Base-by-base conservation (phyloP, 1,140 invertebrate genomes). In the Nixonia krombeini region DNA sequence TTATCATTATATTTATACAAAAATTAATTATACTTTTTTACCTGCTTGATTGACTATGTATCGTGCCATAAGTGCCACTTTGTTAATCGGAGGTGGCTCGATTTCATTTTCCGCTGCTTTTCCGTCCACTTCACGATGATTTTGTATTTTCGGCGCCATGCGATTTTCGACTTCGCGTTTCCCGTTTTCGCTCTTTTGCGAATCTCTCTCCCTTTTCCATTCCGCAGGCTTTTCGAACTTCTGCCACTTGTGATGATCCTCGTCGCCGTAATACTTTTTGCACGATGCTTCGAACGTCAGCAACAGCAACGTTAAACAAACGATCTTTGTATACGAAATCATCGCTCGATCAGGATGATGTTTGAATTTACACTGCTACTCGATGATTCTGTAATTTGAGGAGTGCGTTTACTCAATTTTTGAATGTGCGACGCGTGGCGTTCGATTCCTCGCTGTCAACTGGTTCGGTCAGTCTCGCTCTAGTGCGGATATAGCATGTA, bases 11-110 rank as follows among this genome's bases (percentile, higher is more conserved):
- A n/a, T n/a, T n/a, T n/a, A n/a, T n/a, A n/a, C n/a, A n/a, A n/a
- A n/a, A n/a, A 8, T 29, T 4, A 33, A 56, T 15, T 6, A 44
- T 12, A 18, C 1, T 44, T 52, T 56, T 45, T 73, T 80, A 87
- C 87, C 79, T 50, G 84, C 80, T 63, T 85, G 76, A 72, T 86
- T 85, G 3, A 88, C 86, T 62, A 88, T 82, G 49, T 85, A 88
- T 67, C 87, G 72, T 4, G 85, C 87, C 83, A 88, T 87, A 51
- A 80, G 75, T 0, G 84, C 86, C 6, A 76, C 80, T 44, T 87
- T 40, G 46, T 82, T 67, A 13, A 73, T 75, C 4, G 84, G 82
- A 18, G 85, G 86, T 18, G 77, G 80, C 29, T 62, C 52, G 28
- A 26, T n/a, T 16, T 25, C 28, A 9, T 50, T 28, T 18, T 50